Conservation (phyloP, 64 coral and sea anemone species). For the Stylophora pistillata region DNA sequence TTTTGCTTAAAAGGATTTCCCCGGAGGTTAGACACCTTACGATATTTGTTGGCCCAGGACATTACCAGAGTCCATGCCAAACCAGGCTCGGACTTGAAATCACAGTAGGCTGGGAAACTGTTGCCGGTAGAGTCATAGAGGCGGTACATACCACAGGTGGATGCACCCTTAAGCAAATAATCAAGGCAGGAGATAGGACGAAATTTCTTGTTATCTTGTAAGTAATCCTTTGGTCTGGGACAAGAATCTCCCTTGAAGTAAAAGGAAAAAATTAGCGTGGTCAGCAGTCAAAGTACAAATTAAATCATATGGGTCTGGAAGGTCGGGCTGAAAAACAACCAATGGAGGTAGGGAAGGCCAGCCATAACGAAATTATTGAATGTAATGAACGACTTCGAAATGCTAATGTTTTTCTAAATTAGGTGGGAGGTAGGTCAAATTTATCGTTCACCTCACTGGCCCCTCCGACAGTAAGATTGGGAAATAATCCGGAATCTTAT, state of each 20-base stretch:
- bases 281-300: not conserved
- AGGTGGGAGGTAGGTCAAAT: too few relatives aligned
- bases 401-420: too few relatives aligned
- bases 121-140: slow-evolving; percentile 35
- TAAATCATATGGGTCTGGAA: not conserved
- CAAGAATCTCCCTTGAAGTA: not conserved
- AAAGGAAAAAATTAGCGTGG: not conserved
- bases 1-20: not conserved
- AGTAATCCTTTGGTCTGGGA: not conserved
- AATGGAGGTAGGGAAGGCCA: too few relatives aligned
- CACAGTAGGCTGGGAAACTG: slow-evolving; percentile 59
- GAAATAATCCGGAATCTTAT: too few relatives aligned
- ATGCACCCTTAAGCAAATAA: slow-evolving; percentile 23
- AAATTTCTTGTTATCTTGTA: not conserved
- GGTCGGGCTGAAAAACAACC: too few relatives aligned
- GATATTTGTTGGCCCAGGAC: slow-evolving; percentile 15
- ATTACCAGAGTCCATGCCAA: slow-evolving; percentile 59
- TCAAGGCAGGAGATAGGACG: slow-evolving; percentile 47
- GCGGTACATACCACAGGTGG: slow-evolving; percentile 34
- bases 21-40: not conserved
- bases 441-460: too few relatives aligned
- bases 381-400: too few relatives aligned
- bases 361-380: too few relatives aligned
- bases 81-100: slow-evolving; percentile 56
- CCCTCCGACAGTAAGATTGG: too few relatives aligned